Percentiles rank a stretch among this genome's conserved stretches.
phyloP scores from a whole-genome alignment of 2,888 invertebrate genomes.

The Nysson spinosus region DNA sequence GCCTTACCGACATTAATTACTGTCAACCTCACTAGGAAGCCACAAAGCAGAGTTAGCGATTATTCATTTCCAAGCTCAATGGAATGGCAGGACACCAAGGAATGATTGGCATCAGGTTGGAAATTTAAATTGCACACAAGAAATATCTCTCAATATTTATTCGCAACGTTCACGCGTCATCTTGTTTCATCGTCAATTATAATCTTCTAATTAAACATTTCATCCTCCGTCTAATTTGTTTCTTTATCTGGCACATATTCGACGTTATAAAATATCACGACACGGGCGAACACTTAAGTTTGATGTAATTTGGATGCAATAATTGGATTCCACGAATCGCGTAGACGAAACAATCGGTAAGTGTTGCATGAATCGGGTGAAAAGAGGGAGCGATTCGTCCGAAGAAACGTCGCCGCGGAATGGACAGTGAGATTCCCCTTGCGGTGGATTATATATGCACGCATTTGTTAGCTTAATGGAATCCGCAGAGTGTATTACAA shows the following conservation, averaged over 20 bases:
- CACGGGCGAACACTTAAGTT: conserved; percentile 28
- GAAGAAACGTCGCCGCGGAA: conserved; percentile 51
- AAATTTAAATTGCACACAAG: too few relatives aligned
- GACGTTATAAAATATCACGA: conserved; percentile 40
- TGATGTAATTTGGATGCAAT: conserved; percentile 44
- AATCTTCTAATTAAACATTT: too few relatives aligned
- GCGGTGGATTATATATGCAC: conserved; percentile 47
- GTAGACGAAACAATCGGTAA: conserved; percentile 46
- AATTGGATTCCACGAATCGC: conserved; percentile 19
- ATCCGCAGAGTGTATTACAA: conserved; percentile 47
- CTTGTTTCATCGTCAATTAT: too few relatives aligned
- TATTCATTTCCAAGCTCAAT: too few relatives aligned
- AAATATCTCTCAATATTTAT: too few relatives aligned
- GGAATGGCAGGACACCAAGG: too few relatives aligned
- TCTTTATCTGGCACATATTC: too few relatives aligned
- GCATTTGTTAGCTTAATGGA: conserved; percentile 59
- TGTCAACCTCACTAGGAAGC: neutral
- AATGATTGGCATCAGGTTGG: too few relatives aligned
- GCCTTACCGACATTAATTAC: neutral
- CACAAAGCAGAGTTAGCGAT: too few relatives aligned
- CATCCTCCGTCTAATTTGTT: too few relatives aligned
- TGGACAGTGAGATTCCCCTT: conserved; percentile 38
- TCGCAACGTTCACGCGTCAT: too few relatives aligned
- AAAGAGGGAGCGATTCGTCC: neutral
- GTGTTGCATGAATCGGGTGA: conserved; percentile 6